Conservation (phyloP, 1,140 invertebrate species). For the Anagrus nilaparvatae region DNA sequence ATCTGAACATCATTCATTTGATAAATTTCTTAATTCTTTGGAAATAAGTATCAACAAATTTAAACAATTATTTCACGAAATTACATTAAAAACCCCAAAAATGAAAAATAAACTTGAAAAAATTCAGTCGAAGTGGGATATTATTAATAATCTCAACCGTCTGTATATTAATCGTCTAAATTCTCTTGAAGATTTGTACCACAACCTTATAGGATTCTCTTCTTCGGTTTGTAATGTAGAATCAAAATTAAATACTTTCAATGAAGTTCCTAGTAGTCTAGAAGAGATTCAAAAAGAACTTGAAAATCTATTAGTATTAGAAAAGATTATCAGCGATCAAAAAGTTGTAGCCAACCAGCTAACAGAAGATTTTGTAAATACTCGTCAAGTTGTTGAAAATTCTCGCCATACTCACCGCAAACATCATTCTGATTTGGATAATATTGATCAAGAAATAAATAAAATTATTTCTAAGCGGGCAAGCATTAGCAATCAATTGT, state of each 20-base stretch:
- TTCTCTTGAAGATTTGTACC: constrained; percentile 80
- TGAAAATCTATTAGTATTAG: constrained; percentile 65
- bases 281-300: constrained; percentile 62
- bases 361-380: constrained; percentile 78
- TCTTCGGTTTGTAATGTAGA: constrained; percentile 86
- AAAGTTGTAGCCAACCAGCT: constrained; percentile 82
- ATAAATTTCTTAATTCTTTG: too few species aligned
- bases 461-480: constrained; percentile 83
- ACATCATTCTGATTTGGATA: constrained; percentile 75
- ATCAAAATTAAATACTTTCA: constrained; percentile 74
- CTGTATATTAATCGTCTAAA: constrained; percentile 86
- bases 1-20: too few species aligned
- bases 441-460: constrained; percentile 86
- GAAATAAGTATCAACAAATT: constrained; percentile 75
- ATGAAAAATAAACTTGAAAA: constrained; percentile 83
- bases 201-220: constrained; percentile 79
- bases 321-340: constrained; percentile 71
- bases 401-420: constrained; percentile 60
- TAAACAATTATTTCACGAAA: constrained; percentile 70
- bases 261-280: constrained; percentile 73
- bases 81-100: constrained; percentile 77
- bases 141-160: constrained; percentile 73
- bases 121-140: constrained; percentile 84
- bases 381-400: constrained; percentile 75
- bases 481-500: constrained; percentile 79